phyloP scores from a whole-genome alignment of 2,888 invertebrate species.

The Drosophila kanekoi region DNA sequence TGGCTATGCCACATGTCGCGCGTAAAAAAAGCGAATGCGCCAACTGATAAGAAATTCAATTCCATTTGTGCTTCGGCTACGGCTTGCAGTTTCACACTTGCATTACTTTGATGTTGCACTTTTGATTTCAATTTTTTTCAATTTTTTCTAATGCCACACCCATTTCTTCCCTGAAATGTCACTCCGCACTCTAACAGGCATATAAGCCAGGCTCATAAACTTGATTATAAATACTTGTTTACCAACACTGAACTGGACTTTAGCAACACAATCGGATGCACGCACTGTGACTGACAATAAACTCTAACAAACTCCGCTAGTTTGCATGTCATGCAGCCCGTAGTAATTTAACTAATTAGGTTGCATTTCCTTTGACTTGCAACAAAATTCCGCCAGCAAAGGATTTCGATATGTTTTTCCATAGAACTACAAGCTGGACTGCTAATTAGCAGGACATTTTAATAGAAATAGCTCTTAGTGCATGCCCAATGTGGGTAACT shows the following conservation, averaged over 20 bases:
- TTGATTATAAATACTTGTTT: conserved; percentile 1
- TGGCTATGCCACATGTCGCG: conserved; percentile 33
- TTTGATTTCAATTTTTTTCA: conserved; percentile 2
- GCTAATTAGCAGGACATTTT: conserved; percentile 16
- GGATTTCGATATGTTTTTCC: conserved; percentile 20
- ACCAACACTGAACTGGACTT: background rate
- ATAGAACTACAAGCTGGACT: background rate
- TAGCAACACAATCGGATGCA: background rate
- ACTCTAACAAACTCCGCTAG: conserved; percentile 1
- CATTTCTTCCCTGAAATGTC: conserved; percentile 13
- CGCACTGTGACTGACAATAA: conserved; percentile 4
- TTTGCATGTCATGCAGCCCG: conserved; percentile 1
- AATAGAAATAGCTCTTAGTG: background rate
- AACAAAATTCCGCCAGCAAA: conserved; percentile 20
- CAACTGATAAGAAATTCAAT: conserved; percentile 73
- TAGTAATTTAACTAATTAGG: conserved; percentile 38
- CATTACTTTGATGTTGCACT: conserved; percentile 34
- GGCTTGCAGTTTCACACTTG: conserved; percentile 25
- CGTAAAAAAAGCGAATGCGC: conserved; percentile 33
- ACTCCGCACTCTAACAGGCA: background rate
- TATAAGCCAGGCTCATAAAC: background rate
- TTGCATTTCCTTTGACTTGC: conserved; percentile 33
- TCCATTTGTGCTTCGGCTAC: conserved; percentile 41
- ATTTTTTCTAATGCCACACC: background rate
- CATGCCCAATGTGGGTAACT: background rate